Conservation (phyloP, 2,113 vertebrate genomes). For the Saguinus imperator region DNA sequence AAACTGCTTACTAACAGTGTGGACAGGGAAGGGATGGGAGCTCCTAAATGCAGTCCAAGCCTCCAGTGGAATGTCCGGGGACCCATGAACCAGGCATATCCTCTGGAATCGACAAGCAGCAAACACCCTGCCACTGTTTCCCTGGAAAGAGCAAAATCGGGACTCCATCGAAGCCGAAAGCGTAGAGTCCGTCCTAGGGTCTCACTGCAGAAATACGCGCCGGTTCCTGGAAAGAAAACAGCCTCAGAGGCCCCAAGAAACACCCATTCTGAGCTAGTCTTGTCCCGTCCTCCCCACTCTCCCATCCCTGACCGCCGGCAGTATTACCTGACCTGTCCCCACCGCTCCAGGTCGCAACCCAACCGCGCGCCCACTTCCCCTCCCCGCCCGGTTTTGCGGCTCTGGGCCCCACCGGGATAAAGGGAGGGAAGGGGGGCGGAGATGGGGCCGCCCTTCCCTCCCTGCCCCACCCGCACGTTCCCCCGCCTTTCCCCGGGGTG, state of each 20-base stretch:
- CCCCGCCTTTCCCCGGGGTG: slow-evolving; percentile 79
- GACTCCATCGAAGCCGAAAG: background rate
- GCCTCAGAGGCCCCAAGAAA: background rate
- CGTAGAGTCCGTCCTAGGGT: background rate
- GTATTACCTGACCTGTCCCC: slow-evolving; percentile 66
- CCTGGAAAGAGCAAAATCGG: background rate
- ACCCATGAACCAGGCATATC: background rate
- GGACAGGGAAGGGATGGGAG: background rate
- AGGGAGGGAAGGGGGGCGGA: background rate
- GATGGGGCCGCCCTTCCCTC: background rate
- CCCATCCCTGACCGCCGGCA: background rate
- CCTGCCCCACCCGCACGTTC: background rate
- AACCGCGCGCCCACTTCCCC: background rate
- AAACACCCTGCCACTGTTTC: background rate
- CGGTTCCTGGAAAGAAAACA: slow-evolving; percentile 43
- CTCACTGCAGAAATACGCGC: background rate
- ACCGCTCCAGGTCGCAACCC: background rate
- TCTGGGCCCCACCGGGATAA: background rate
- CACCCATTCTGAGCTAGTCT: background rate
- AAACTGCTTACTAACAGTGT: background rate
- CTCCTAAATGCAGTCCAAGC: background rate
- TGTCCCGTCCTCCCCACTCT: background rate
- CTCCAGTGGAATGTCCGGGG: background rate
- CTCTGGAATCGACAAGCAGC: background rate
- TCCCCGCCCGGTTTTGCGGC: background rate